Percentiles rank a stretch among this genome's conserved stretches.
phyloP scores from a whole-genome alignment of 2,113 vertebrate species.

The Eudyptes chrysolophus region DNA sequence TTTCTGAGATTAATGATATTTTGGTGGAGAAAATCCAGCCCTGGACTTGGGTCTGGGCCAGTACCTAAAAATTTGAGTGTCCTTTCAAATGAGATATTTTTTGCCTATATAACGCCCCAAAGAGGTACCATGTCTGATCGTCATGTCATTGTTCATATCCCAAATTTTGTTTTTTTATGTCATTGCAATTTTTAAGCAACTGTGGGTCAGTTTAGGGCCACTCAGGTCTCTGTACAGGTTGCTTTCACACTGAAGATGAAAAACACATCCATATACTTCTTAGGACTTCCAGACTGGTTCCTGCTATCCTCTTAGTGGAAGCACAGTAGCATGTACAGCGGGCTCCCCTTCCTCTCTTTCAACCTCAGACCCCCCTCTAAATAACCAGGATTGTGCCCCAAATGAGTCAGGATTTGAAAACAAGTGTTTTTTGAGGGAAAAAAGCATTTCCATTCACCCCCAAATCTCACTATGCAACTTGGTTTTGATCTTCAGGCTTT shows the following conservation, averaged over 20 bases:
- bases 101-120: neutral
- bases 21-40: neutral
- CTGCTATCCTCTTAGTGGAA: neutral
- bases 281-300: neutral
- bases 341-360: neutral
- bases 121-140: accelerated
- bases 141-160: neutral
- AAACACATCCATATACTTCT: neutral
- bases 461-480: neutral
- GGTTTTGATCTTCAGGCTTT: neutral
- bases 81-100: neutral
- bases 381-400: neutral
- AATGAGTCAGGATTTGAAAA: neutral
- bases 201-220: too few relatives aligned
- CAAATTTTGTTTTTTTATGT: neutral
- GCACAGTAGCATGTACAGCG: neutral
- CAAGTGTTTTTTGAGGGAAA: accelerated
- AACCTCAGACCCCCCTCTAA: neutral
- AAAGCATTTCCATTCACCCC: neutral
- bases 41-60: neutral
- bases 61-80: neutral
- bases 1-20: neutral
- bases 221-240: neutral
- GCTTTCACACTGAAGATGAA: neutral
- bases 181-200: neutral